Percentiles rank a stretch among this genome's conserved stretches.
These are phyloP conservation scores for Megatriorchis doriae DNA, from an alignment of 2,113 vertebrate genomes.

Conservation along the genomic window DNA sequence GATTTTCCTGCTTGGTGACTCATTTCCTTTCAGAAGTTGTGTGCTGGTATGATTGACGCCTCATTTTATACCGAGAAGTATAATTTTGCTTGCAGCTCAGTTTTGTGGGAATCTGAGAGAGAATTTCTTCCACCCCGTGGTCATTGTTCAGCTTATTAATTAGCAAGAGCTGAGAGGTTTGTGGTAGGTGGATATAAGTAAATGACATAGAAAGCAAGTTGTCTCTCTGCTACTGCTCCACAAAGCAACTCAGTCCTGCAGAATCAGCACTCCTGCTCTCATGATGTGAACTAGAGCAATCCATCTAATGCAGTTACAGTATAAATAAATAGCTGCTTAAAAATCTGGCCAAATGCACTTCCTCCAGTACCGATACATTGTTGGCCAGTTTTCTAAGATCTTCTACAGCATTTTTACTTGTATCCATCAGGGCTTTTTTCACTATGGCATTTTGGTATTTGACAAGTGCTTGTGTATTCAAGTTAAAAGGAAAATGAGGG, in stretches of 20 bases:
- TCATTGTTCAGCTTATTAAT: neutral
- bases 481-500: neutral
- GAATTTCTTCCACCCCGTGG: neutral
- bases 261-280: neutral
- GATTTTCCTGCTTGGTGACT: neutral
- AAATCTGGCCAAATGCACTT: neutral
- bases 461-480: neutral
- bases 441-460: neutral
- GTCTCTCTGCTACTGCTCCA: neutral
- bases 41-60: neutral
- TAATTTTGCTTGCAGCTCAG: neutral
- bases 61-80: neutral
- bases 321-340: neutral
- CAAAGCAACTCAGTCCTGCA: neutral
- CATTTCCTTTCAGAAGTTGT: neutral
- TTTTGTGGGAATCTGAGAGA: neutral
- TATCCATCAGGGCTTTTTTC: neutral
- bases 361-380: neutral
- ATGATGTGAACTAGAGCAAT: neutral
- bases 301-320: neutral
- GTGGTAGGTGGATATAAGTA: neutral
- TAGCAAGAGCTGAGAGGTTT: neutral
- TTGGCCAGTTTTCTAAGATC: neutral
- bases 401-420: neutral
- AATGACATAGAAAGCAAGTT: neutral